Percentiles rank a stretch among this genome's conserved stretches.
phyloP scores from a whole-genome alignment of 2,797 vertebrate species.

The Macroramphosus scolopax region DNA sequence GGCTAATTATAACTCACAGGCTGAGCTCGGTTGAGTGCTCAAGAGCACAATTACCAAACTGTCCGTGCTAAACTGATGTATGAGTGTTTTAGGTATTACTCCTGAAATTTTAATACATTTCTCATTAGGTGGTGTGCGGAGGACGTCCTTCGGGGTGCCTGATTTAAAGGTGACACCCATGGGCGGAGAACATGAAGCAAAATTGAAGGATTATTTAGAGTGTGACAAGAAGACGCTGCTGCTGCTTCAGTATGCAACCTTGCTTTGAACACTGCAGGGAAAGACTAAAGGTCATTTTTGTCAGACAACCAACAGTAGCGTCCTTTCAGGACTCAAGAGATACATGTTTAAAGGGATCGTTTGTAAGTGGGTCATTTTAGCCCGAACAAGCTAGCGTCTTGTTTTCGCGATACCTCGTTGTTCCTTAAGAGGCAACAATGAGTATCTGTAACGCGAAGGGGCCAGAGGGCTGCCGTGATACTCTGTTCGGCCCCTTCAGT shows the following conservation, averaged over 20 bases:
- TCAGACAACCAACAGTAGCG: constrained; percentile 28
- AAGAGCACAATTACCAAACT: constrained; percentile 65
- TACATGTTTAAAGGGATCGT: too few relatives aligned
- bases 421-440: too few relatives aligned
- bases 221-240: constrained; percentile 28
- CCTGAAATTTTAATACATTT: constrained; percentile 57
- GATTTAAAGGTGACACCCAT: constrained; percentile 36
- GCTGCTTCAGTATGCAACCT: constrained; percentile 16
- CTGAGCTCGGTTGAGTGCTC: too few relatives aligned
- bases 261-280: constrained; percentile 29
- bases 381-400: too few relatives aligned
- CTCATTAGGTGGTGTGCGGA: constrained; percentile 45
- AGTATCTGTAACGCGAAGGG: too few relatives aligned
- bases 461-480: too few relatives aligned
- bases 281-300: constrained; percentile 44
- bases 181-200: constrained; percentile 17
- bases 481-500: too few relatives aligned
- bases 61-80: too few relatives aligned
- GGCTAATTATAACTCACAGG: constrained; percentile 55
- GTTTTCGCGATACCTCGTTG: too few relatives aligned
- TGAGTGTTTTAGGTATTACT: constrained; percentile 48
- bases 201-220: constrained; percentile 13
- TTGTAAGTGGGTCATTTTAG: too few relatives aligned
- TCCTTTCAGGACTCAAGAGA: constrained; percentile 3
- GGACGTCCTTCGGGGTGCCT: constrained; percentile 26